Evolutionary conservation across 2,797 vertebrate genomes (phyloP).

Genomic region (Acanthurus lineatus): DNA sequence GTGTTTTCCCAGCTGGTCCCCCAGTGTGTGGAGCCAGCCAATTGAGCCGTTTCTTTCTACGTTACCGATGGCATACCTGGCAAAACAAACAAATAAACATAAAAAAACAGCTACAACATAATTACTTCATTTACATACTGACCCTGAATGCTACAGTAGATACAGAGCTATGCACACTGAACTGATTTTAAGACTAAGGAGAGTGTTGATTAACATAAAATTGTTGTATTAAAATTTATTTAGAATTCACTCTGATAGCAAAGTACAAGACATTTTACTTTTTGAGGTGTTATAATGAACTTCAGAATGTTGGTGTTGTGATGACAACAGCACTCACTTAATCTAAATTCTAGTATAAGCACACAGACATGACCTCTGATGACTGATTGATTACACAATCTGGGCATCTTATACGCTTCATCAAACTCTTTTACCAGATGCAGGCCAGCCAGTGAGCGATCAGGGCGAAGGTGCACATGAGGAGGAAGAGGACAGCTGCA

Average conservation of each 20-base stretch:
- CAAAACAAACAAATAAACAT: background rate
- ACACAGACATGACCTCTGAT: too few species aligned
- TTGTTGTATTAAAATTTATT: too few species aligned
- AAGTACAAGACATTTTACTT: too few species aligned
- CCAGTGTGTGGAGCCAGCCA: constrained; percentile 97
- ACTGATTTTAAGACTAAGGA: background rate
- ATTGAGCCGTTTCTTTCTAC: constrained; percentile 95
- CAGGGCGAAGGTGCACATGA: constrained; percentile 99
- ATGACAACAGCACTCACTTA: background rate
- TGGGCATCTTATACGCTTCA: too few species aligned
- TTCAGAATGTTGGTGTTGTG: background rate
- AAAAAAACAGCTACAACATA: background rate
- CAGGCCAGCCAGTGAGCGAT: constrained; percentile 99
- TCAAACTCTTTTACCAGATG: constrained; percentile 90
- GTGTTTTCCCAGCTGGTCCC: constrained; percentile 94
- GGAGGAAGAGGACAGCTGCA: constrained; percentile 95
- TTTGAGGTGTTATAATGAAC: too few species aligned
- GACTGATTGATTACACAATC: too few species aligned
- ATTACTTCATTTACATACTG: background rate
- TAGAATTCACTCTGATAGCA: background rate
- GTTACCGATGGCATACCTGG: constrained; percentile 94
- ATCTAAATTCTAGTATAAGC: background rate
- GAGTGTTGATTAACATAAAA: too few species aligned
- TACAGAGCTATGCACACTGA: background rate
- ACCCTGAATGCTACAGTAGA: background rate